Base-by-base conservation (phyloP, 2,888 invertebrate species). In the Cosmia trapezina region DNA sequence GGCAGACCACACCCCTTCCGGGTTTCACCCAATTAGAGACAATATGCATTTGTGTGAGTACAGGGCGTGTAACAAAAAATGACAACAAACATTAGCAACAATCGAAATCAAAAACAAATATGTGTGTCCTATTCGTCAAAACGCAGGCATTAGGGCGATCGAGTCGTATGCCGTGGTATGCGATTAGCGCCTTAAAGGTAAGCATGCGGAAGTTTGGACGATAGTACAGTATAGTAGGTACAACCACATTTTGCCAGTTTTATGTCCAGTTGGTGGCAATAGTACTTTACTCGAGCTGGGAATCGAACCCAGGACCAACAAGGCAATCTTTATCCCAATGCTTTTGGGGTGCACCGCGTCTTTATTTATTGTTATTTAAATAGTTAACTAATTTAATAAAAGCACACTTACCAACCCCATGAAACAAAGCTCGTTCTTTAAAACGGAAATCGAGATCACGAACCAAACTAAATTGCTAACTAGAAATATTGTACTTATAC, bases 331-430 rank as follows among this genome's bases (percentile, higher is more conserved):
- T 22, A 53, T 12, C 14, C 12, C 22, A 22, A 22, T 22, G 12
- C 2, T 65, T 37, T 19, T 8, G 6, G 9, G 1, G 17, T 22
- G 4, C 33, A 11, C 3, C 3, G 7, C 11, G 2, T 60, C 62
- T 14, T 22, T 37, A 5, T 41, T 41, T 14, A 1, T 43, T 33
- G 6, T 14, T 28, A 22, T 54, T 19, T 19, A 12, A 19, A 0
- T 7, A 43, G 14, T 64, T 45, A 33, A 43, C 6, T 37, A 51
- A 51, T 19, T 73, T 5, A 54, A 49, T 53, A 41, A 60, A 61
- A 49, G 28, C n/a, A 49, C 7, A 56, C 77, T 79, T 45, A 81
- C 81, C 11, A 22, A 6, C 2, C 60, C 9, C 4, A n/a, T 22
- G 14, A 22, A 47, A 33, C 59, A 0, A 9, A 33, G 22, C 19